These are phyloP conservation scores for Ypsolopha sequella DNA, from an alignment of 2,888 invertebrate species.

Conservation along the genomic window DNA sequence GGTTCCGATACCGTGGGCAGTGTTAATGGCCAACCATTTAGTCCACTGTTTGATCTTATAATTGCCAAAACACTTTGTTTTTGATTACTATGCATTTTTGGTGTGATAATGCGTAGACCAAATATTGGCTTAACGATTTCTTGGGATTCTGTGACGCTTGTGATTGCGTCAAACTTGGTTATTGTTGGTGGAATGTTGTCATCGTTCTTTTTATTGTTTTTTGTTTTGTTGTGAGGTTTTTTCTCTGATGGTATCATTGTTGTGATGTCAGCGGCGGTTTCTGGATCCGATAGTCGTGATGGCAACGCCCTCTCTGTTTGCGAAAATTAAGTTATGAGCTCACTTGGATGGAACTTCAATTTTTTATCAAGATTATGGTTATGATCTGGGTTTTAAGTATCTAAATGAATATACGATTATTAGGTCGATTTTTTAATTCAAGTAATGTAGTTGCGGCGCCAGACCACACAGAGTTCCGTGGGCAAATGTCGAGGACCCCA, in stretches of 20 bases:
- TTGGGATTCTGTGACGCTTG: constrained; percentile 25
- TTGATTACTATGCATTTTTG: constrained; percentile 50
- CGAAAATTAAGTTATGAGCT: constrained; percentile 45
- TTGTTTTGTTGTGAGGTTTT: constrained; percentile 41
- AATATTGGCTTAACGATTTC: constrained; percentile 24
- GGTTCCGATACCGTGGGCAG: constrained; percentile 43
- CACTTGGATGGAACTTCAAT: constrained; percentile 16
- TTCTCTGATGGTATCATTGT: constrained; percentile 40
- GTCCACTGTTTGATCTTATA: constrained; percentile 45
- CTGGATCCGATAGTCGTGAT: constrained; percentile 53
- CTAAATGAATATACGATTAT: constrained; percentile 59
- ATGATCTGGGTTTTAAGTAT: constrained; percentile 41
- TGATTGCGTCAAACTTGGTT: constrained; percentile 44
- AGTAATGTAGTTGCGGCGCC: constrained; percentile 26
- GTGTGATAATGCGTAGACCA: constrained; percentile 39
- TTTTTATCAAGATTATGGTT: constrained; percentile 39
- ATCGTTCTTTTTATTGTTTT: constrained; percentile 40
- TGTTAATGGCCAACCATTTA: constrained; percentile 50
- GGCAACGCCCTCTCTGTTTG: constrained; percentile 45
- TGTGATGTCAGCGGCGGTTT: constrained; percentile 54
- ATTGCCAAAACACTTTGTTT: constrained; percentile 53
- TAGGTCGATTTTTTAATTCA: constrained; percentile 38
- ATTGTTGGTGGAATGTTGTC: constrained; percentile 45
- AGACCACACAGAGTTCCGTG: constrained; percentile 13
- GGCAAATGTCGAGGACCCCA: constrained; percentile 13